Conservation (phyloP, 2,888 invertebrate species). For the Ganaspis brasiliensis region DNA sequence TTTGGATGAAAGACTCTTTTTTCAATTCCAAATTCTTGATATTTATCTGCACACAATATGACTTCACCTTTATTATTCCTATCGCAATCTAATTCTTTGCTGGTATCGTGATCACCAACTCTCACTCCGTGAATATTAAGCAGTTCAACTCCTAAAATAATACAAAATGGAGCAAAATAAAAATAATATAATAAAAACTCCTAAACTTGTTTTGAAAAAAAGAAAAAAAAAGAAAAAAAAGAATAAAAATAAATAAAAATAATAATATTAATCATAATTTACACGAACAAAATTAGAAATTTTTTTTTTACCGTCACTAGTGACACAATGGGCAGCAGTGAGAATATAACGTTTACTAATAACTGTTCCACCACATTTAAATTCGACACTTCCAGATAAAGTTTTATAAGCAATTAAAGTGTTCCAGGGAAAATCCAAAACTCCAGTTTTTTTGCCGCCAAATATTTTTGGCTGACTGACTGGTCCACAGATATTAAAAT, state of each 20-base stretch:
- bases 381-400: conserved; percentile 64
- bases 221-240: neutral
- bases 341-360: conserved; percentile 48
- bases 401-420: conserved; percentile 85
- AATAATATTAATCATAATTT: too few relatives aligned
- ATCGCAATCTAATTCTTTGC: conserved; percentile 81
- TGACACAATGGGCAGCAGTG: conserved; percentile 71
- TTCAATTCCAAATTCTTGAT: conserved; percentile 82
- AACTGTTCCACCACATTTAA: conserved; percentile 69
- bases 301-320: conserved; percentile 50
- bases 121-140: conserved; percentile 83
- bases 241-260: too few relatives aligned
- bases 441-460: conserved; percentile 83
- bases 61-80: conserved; percentile 79
- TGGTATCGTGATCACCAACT: conserved; percentile 84
- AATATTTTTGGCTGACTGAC: conserved; percentile 83
- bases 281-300: neutral
- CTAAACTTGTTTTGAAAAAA: too few relatives aligned
- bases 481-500: conserved; percentile 82
- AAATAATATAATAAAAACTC: too few relatives aligned
- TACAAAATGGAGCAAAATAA: conserved; percentile 73
- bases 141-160: conserved; percentile 63
- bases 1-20: conserved; percentile 82
- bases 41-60: conserved; percentile 78
- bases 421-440: conserved; percentile 90